A percentile compares a stretch with the other conserved stretches of the same genome.
Evolutionary conservation across 2,888 invertebrate genomes (phyloP).

Genomic region (Rotaria sp.): DNA sequence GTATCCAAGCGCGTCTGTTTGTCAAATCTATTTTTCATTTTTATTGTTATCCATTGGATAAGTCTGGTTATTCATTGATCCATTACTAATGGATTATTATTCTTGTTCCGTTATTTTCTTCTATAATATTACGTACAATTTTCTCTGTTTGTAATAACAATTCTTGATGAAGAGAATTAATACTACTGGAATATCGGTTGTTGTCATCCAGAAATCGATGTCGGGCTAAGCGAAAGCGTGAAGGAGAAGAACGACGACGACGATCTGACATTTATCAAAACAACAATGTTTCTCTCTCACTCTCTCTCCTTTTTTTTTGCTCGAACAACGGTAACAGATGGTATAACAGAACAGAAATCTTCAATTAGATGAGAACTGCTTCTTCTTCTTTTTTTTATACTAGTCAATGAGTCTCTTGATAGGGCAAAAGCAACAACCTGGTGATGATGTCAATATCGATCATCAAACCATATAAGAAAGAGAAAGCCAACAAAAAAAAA

Average conservation of each 20-base stretch:
- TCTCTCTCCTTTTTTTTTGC: neutral
- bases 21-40: neutral
- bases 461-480: neutral
- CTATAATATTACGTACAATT: constrained; percentile 4
- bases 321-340: constrained; percentile 13
- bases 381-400: neutral
- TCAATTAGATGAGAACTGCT: neutral
- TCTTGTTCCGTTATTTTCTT: neutral
- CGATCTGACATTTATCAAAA: constrained; percentile 23
- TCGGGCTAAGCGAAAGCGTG: constrained; percentile 5
- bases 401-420: neutral
- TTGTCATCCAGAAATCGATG: constrained; percentile 20
- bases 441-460: constrained; percentile 12
- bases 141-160: neutral
- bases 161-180: neutral
- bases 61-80: neutral
- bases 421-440: neutral
- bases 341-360: constrained; percentile 13
- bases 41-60: neutral
- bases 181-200: neutral
- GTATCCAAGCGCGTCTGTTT: neutral
- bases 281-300: constrained; percentile 6
- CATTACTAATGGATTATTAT: neutral
- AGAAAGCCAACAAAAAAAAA: neutral
- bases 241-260: constrained; percentile 22